Base-by-base conservation (phyloP, 2,113 vertebrate species). In the Alexandromys fortis region DNA sequence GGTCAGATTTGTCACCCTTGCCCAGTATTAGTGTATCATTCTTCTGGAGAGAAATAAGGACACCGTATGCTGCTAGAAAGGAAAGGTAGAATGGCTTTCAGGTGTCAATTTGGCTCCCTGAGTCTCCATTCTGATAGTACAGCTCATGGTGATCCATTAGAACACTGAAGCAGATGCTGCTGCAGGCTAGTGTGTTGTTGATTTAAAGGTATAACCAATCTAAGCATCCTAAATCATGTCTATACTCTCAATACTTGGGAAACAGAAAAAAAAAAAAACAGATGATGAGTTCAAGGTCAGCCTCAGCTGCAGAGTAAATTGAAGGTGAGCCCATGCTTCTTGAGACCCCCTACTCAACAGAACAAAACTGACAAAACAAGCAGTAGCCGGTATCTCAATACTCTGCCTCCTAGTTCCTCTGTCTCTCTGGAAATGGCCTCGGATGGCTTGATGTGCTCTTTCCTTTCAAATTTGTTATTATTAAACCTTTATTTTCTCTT, bases 401-500 rank as follows among this genome's bases (percentile, higher is more conserved):
- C 13, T 83, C 7, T 24, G 28, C 13, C 24, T 42, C 4, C 81
- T 63, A 19, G n/a, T 16, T 61, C 6, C 7, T 30, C 58, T 30
- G 35, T 38, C 58, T 63, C n/a, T 63, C 13, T 63, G 58, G 7
- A 63, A 63, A 65, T 77, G 7, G 3, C 4, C 33, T 76, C 47
- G 3, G 63, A 22, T 14, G 4, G 17, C 55, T 81, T 33, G 82
- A 76, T 21, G 30, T 90, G 9, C 45, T 65, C 17, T 89, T 95
- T 86, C 77, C 22, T 81, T 92, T 89, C 86, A 52, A 81, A 19
- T 63, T 38, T 67, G 8, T 65, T 73, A 47, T 35, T 88, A 83
- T 90, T 35, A 94, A 86, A 14, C 42, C 82, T 86, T 67, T 67
- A 86, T 70, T 86, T 89, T 82, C 24, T 86, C 49, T 42, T 70